Evolutionary conservation across 2,797 vertebrate genomes (phyloP).

Genomic region (Gymnodraco acuticeps): DNA sequence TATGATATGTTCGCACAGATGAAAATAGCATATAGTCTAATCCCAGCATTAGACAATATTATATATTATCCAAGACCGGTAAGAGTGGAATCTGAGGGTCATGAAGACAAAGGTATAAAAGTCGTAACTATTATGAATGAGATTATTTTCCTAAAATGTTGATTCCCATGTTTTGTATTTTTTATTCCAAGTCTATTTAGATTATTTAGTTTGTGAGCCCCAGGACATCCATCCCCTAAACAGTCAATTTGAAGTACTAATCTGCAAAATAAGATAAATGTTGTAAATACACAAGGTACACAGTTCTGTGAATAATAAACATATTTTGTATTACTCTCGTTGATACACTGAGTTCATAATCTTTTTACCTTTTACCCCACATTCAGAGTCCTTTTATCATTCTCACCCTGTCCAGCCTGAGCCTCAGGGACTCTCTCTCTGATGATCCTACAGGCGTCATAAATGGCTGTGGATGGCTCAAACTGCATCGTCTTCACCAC

Average conservation of each 20-base stretch:
- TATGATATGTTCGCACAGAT: not conserved
- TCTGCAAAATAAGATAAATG: not conserved
- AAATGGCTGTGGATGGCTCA: conserved; percentile 95
- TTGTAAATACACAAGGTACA: not conserved
- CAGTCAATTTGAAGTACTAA: not conserved
- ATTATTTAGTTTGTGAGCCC: not conserved
- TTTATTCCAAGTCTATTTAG: not conserved
- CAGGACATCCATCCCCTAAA: not conserved
- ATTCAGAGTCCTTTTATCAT: not conserved
- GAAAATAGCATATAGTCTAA: not conserved
- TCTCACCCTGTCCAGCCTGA: conserved; percentile 93
- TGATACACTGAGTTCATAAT: not conserved
- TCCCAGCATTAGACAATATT: not conserved
- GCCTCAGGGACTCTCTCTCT: conserved; percentile 96
- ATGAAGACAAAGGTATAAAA: not conserved
- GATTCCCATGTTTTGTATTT: not conserved
- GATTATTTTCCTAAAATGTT: not conserved
- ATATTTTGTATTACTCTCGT: not conserved
- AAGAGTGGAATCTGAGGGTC: not conserved
- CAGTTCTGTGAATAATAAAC: not conserved
- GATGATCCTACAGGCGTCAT: conserved; percentile 95
- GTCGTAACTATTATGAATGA: not conserved
- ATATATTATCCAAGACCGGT: not conserved
- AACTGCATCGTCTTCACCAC: conserved; percentile 99
- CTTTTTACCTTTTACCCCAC: not conserved